Evolutionary conservation across 2,797 vertebrate genomes (phyloP).

Genomic region (Pseudomugil tenellus): DNA sequence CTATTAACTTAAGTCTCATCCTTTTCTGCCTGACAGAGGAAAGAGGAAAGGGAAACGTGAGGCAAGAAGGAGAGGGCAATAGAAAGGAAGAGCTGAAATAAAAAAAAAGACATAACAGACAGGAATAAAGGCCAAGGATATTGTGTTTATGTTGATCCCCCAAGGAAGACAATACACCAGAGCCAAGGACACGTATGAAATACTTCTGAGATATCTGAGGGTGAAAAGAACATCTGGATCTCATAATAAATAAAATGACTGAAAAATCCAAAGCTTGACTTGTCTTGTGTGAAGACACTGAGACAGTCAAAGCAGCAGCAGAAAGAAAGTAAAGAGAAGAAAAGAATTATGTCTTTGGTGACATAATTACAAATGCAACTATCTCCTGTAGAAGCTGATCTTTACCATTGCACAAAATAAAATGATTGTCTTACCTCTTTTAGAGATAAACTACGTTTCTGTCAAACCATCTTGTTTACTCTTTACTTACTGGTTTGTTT

Average conservation of each 20-base stretch:
- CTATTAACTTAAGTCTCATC: slow-evolving; percentile 69
- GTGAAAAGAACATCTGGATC: slow-evolving; percentile 18
- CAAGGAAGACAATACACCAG: slow-evolving; percentile 15
- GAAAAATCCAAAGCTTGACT: slow-evolving; percentile 10
- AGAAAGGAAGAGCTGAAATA: slow-evolving; percentile 13
- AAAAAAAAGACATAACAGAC: slow-evolving; percentile 16
- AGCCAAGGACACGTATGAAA: slow-evolving; percentile 22
- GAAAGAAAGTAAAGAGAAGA: slow-evolving; percentile 1
- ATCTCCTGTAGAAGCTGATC: not conserved
- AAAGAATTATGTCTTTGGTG: too few species aligned
- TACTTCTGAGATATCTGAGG: slow-evolving; percentile 24
- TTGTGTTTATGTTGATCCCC: slow-evolving; percentile 1
- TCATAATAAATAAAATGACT: slow-evolving; percentile 26
- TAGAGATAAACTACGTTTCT: not conserved
- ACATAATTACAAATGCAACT: not conserved
- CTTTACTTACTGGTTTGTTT: too few species aligned
- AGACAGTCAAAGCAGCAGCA: slow-evolving; percentile 1
- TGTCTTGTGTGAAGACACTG: slow-evolving; percentile 11
- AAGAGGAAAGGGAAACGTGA: slow-evolving; percentile 14
- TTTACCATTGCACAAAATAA: not conserved
- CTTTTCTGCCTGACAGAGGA: slow-evolving; percentile 47
- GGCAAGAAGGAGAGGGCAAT: slow-evolving; percentile 9
- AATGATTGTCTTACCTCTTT: not conserved
- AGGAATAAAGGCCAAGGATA: slow-evolving; percentile 33
- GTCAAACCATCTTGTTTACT: not conserved